Evolutionary conservation across 2,888 invertebrate species (phyloP), one percentile per base, ranked within the genome.

Genomic region (Lasioglossum oenotherae): DNA sequence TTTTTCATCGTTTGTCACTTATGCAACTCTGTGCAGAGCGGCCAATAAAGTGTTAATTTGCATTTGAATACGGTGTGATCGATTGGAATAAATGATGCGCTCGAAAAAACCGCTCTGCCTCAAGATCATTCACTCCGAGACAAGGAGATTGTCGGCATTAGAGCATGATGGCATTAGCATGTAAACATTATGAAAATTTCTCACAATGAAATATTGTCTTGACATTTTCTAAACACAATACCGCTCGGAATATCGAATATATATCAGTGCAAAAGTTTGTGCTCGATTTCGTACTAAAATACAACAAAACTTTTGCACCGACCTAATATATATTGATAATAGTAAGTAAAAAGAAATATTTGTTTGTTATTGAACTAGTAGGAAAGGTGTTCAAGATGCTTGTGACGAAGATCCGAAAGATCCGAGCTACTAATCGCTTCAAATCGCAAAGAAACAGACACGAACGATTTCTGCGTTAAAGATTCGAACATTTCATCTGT

Each of bases 51-150:
- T 64, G 14, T 8, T 64, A 31, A 64, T 64, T 64, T 31, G 16
- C 31, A 64, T 8, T 16, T 31, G 31, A 64, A 31, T 31, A 16
- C 64, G 31, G 31, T 2, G 31, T 16, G n/a, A 64, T 64, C 6
- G 64, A 64, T 64, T 31, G 16, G 16, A 64, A 16, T 31, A 31
- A 64, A 64, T 19, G 31, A 31, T 31, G 16, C 31, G 16, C 6
- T 31, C 16, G 31, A 4, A n/a, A 4, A 57, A 27, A 64, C 1
- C 4, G 64, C 31, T 6, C 5, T 19, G 64, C 6, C 16, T 31
- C 31, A 31, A 64, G 64, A 31, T 31, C 31, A 64, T 64, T 82
- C 75, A 57, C 72, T 79, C 57, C 53, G n/a, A 49, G 27, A 5
- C 35, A 72, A 74, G 19, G 53, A 77, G 74, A 64, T 53, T 49